Evolutionary conservation across 2,888 invertebrate genomes (phyloP), one percentile per base, ranked within the genome.

Genomic region (Limnephilus rhombicus): DNA sequence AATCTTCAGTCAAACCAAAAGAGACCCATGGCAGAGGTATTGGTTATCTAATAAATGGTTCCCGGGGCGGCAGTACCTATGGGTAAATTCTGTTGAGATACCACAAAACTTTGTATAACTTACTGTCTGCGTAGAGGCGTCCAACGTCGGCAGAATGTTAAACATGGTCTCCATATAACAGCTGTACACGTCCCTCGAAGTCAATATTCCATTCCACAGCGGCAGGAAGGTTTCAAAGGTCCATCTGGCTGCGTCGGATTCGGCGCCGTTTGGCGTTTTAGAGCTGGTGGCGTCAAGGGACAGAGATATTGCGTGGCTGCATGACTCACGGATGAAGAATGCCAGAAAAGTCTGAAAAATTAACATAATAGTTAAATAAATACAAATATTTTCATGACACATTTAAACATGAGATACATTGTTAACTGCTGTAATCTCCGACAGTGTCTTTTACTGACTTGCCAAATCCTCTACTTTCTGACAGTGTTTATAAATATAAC

Each of bases 201-300:
- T 82, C 82, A 93, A 53, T 13, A 93, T n/a, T 15, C 88, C 81
- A 34, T 80, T 91, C 93, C 93, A 93, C 7, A 93, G 80, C 13
- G 93, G 93, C 81, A 93, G 87, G 53, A 92, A 93, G 34, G 68
- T 87, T 90, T 92, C 92, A 82, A 91, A 93, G 11, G 92, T 92
- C 90, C 90, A 80, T 34, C 49, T 82, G 34, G 81, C 15, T 4
- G 89, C 34, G 81, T 90, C 31, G 24, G 37, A 37, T 37, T 34
- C 37, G 9, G 24, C 85, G 15, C 11, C 1, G n/a, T 29, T 7
- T 24, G 41, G 5, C 13, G 41, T 82, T 11, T 91, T 86, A 37
- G 53, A 53, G 15, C 85, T 86, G 34, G 86, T 86, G 34, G 86
- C 91, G 49, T 92, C 85, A 2, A 93, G 87, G 29, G 92, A 92